Percentiles rank a stretch among this genome's conserved stretches.
Conservation (phyloP, 2,797 vertebrate genomes). For the Dallia pectoralis region DNA sequence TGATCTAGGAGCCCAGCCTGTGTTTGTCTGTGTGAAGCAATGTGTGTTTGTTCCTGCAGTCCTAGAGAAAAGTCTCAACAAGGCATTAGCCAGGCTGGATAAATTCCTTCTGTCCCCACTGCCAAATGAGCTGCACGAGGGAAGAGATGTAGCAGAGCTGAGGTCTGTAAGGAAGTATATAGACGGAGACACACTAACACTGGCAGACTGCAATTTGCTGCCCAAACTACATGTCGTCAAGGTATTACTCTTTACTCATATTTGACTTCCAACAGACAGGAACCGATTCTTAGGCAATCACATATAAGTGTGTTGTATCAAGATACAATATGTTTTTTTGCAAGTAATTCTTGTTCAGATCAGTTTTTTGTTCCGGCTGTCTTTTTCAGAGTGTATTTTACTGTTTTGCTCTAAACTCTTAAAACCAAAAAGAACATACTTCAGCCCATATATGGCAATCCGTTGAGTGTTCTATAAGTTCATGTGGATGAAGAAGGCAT, state of each 20-base stretch:
- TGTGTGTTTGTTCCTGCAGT: constrained; percentile 61
- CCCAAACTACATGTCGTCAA: constrained; percentile 98
- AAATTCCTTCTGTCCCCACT: constrained; percentile 83
- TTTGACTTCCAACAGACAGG: neutral
- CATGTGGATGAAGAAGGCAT: neutral
- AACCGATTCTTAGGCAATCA: neutral
- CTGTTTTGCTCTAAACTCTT: neutral
- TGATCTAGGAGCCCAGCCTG: constrained; percentile 8
- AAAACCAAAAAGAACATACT: neutral
- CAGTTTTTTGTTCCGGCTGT: neutral
- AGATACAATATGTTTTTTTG: neutral
- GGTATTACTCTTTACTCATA: constrained; percentile 69
- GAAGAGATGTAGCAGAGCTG: constrained; percentile 65
- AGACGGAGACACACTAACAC: constrained; percentile 90
- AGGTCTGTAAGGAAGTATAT: constrained; percentile 86
- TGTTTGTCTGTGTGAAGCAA: constrained; percentile 2
- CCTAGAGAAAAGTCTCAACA: constrained; percentile 86
- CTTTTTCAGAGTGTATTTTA: neutral
- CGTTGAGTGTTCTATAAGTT: neutral
- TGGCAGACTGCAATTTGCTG: constrained; percentile 96
- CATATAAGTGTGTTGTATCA: neutral
- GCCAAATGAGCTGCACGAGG: constrained; percentile 79
- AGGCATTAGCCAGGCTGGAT: constrained; percentile 87
- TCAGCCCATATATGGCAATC: neutral
- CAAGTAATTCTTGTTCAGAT: neutral